Evolutionary conservation across 2,113 vertebrate species (phyloP).

Genomic region (Struthidea cinerea): DNA sequence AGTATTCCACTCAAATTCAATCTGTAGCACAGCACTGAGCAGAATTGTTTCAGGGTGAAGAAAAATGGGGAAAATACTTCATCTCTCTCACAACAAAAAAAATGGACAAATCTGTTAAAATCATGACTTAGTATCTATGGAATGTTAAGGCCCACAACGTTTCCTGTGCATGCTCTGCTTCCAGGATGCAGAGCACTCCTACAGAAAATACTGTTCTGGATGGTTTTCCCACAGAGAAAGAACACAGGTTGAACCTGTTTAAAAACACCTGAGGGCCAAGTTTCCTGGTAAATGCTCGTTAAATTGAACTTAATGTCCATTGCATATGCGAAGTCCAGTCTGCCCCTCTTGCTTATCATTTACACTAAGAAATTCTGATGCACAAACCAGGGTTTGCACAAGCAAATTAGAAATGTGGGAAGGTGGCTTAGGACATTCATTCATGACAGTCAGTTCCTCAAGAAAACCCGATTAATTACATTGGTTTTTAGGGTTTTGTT

Average conservation of each 20-base stretch:
- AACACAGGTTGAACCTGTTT: not conserved
- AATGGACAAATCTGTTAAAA: not conserved
- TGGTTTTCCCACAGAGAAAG: not conserved
- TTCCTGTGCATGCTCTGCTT: not conserved
- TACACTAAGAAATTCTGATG: not conserved
- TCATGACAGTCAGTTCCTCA: not conserved
- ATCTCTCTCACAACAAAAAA: not conserved
- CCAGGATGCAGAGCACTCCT: not conserved
- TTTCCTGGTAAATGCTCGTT: not conserved
- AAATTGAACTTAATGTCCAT: not conserved
- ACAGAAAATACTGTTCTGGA: not conserved
- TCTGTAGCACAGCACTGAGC: not conserved
- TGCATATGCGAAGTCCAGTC: not conserved
- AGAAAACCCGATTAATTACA: not conserved
- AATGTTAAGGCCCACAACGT: not conserved
- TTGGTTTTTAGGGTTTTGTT: not conserved
- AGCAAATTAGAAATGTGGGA: not conserved
- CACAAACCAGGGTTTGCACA: not conserved
- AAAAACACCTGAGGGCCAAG: not conserved
- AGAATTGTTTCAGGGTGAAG: not conserved
- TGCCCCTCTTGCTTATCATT: not conserved
- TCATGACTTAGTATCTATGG: accelerated
- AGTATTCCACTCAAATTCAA: not conserved
- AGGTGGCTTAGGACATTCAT: not conserved
- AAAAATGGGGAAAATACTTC: not conserved